Evolutionary conservation across 2,797 vertebrate genomes (phyloP).

Genomic region (Sphaeramia orbicularis): DNA sequence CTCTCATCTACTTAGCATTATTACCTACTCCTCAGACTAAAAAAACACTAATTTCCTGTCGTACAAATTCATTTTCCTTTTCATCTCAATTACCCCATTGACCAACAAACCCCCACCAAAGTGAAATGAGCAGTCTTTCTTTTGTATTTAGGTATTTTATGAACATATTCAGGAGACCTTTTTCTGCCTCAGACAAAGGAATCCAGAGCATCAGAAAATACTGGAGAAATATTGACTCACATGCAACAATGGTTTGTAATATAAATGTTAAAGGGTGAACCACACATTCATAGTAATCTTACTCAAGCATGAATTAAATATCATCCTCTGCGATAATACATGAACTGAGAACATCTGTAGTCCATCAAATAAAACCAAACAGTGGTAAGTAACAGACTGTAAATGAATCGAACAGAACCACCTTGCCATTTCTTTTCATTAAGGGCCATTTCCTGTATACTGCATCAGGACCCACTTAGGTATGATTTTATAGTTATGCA

Average conservation of each 20-base stretch:
- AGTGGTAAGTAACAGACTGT: background rate
- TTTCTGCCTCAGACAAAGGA: too few species aligned
- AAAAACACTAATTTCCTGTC: constrained; percentile 1
- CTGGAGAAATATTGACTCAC: too few species aligned
- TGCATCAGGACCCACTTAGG: background rate
- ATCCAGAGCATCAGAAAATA: too few species aligned
- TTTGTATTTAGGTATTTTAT: too few species aligned
- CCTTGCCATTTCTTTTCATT: background rate
- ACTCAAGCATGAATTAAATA: background rate
- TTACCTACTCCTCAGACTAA: constrained; percentile 4
- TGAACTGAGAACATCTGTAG: constrained; percentile 4
- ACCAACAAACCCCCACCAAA: background rate
- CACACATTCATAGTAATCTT: background rate
- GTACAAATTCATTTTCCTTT: background rate
- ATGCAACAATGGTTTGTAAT: too few species aligned
- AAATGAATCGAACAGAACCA: constrained; percentile 1
- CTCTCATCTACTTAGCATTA: constrained; percentile 8
- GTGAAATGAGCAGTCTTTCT: background rate
- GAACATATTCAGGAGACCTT: too few species aligned
- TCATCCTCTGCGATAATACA: background rate
- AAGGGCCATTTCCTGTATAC: background rate
- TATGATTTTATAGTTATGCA: background rate
- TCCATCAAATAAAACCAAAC: background rate
- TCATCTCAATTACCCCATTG: background rate
- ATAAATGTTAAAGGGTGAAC: too few species aligned